Percentiles rank a stretch among this genome's conserved stretches.
Conservation (phyloP, 2,797 vertebrate species). For the Melanogrammus aeglefinus region DNA sequence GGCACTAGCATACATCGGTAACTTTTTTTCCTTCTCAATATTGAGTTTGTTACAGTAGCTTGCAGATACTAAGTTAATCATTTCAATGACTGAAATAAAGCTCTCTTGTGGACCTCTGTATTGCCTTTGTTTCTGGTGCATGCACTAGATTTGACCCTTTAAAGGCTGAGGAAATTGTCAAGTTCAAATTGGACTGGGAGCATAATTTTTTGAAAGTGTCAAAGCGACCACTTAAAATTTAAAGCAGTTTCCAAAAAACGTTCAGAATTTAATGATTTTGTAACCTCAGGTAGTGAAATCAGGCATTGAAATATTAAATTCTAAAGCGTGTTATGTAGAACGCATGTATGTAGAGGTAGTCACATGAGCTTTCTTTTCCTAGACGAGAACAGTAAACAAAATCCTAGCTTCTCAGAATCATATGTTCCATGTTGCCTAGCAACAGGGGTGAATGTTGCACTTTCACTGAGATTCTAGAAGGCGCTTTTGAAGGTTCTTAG, state of each 20-base stretch:
- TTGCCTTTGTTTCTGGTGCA: conserved; percentile 41
- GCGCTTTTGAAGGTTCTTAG: conserved; percentile 36
- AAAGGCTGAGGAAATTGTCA: conserved; percentile 2
- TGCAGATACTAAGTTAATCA: conserved; percentile 72
- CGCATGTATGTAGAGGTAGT: neutral
- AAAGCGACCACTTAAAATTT: neutral
- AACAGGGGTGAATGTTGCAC: conserved; percentile 43
- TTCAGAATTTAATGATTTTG: neutral
- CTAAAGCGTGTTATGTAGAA: neutral
- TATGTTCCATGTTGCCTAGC: conserved; percentile 55
- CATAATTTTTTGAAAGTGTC: too few species aligned
- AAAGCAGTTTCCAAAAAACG: neutral
- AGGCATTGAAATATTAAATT: neutral
- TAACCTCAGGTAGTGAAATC: neutral
- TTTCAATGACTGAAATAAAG: conserved; percentile 75
- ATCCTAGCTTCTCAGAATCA: conserved; percentile 37
- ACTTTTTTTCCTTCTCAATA: conserved; percentile 40
- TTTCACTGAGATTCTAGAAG: conserved; percentile 32
- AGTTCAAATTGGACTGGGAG: too few species aligned
- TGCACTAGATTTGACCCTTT: neutral
- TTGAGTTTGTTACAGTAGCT: conserved; percentile 76
- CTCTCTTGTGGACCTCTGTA: conserved; percentile 69
- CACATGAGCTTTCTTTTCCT: conserved; percentile 37
- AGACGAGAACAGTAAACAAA: conserved; percentile 41
- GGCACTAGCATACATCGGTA: conserved; percentile 54